Evolutionary conservation across 2,888 invertebrate genomes (phyloP), one percentile per base, ranked within the genome.

Genomic region (Sipunculus nudus): DNA sequence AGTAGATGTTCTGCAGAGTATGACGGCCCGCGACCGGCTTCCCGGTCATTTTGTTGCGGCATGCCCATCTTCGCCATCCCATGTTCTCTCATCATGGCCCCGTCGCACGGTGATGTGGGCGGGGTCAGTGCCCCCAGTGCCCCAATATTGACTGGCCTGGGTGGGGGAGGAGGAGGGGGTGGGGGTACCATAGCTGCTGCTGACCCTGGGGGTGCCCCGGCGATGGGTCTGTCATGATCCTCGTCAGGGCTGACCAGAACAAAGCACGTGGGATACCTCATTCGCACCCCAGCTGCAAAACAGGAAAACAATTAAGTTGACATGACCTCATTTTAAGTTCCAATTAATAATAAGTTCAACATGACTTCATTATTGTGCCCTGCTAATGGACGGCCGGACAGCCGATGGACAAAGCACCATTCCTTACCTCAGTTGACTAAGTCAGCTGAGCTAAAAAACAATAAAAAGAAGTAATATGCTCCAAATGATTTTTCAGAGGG

Each of bases 201-300:
- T 21, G 25, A 25, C 10, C n/a, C n/a, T n/a, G n/a, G n/a, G n/a
- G n/a, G n/a, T 38, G 39, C n/a, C 16, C 29, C 5, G 19, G 10
- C 43, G 29, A 26, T n/a, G 19, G 28, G 29, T 8, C 16, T 21
- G 26, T 10, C 13, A 21, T 53, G 43, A 53, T 75, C 73, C 68
- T 72, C 78, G 70, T 78, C 81, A 72, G 75, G 78, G 65, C 78
- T 71, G 63, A 96, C 76, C 65, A 96, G 89, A 77, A 95, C 94
- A 86, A 95, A 98, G 85, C 93, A 92, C 63, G 93, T 90, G 49
- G 98, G 98, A 87, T 98, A 98, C 69, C 93, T 90, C 93, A 98
- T 93, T 82, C 93, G 91, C 65, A 93, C 91, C 50, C 94, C 95
- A 78, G 93, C 94, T 83, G 89, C 0, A 54, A 50, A 29, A 25